phyloP scores from a whole-genome alignment of 2,888 invertebrate genomes.

The Caenorhabditis afra region DNA sequence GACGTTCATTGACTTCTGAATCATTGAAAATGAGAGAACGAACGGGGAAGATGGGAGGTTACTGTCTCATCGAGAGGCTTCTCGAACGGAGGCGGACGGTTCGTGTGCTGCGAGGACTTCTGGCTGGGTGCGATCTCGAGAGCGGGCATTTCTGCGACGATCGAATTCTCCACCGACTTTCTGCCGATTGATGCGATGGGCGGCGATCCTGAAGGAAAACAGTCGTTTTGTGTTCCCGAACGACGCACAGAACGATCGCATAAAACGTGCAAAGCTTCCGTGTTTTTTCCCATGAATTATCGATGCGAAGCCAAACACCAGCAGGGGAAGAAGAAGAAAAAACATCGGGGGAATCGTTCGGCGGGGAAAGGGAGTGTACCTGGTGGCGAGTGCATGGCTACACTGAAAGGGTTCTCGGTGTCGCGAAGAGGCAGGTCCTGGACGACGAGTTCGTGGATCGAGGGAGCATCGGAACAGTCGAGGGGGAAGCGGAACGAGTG shows the following conservation, averaged over 20 bases:
- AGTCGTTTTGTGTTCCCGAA: background rate
- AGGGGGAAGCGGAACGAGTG: constrained; percentile 41
- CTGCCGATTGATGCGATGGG: constrained; percentile 43
- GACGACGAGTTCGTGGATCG: constrained; percentile 39
- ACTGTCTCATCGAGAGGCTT: constrained; percentile 34
- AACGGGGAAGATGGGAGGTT: no score
- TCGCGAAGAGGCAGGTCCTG: constrained; percentile 49
- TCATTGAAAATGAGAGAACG: background rate
- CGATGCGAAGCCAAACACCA: constrained; percentile 26
- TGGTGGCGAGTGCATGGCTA: constrained; percentile 60
- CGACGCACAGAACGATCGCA: constrained; percentile 8
- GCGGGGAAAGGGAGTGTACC: constrained; percentile 27
- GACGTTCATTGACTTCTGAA: constrained; percentile 58
- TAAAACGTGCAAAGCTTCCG: constrained; percentile 39
- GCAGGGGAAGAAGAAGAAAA: no score
- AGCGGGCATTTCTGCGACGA: constrained; percentile 39
- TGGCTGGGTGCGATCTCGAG: constrained; percentile 61
- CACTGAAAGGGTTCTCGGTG: constrained; percentile 55
- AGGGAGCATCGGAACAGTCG: constrained; percentile 29
- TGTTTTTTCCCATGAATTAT: constrained; percentile 33
- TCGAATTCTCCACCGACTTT: constrained; percentile 46
- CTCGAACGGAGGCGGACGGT: constrained; percentile 57
- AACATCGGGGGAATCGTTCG: background rate
- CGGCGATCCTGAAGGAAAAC: constrained; percentile 55
- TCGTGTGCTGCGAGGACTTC: constrained; percentile 58